Base-by-base conservation (phyloP, 2,113 vertebrate genomes). In the Machaerirhynchus nigripectus region DNA sequence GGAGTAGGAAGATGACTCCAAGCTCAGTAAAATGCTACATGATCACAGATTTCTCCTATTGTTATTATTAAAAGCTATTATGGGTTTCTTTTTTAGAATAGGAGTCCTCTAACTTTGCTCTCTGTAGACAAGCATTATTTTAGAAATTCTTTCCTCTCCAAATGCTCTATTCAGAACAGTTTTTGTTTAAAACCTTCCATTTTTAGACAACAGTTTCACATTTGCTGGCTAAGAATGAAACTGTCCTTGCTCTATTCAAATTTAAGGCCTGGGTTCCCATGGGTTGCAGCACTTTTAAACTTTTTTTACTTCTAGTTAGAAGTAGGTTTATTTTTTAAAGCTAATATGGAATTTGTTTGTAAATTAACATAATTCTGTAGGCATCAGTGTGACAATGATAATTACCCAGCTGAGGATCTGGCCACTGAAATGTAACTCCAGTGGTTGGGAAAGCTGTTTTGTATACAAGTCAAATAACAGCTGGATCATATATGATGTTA, bases 21-120 rank as follows among this genome's bases (percentile, higher is more conserved):
- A 96, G 93, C 83, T 92, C 69, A 87, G 69, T 87, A 92, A 93
- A 96, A 96, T 95, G 93, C 93, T 90, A 93, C 88, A 89, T 53
- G 31, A 84, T 84, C 60, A 92, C 60, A 78, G 57, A 90, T 81
- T 71, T 91, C 47, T 95, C 80, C 81, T 94, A 44, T 68, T 87
- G 79, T 73, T 90, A 55, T 87, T 84, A 76, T 57, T 95, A 89
- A 89, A 91, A 95, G 83, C 47, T 90, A 68, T 60, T 84, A 83
- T 26, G 56, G 30, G 39, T 86, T 80, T 53, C 68, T 94, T 86
- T 81, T 60, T 89, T 71, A 59, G 21, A 87, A 60, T 1, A 88
- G 50, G 28, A 35, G 23, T 90, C 88, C 68, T 94, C 79, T 68
- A 78, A 57, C 73, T 90, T 89, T 35, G 39, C 73, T 75, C 18